A percentile compares a stretch with the other conserved stretches of the same genome.
Evolutionary conservation across 2,888 invertebrate species (phyloP).

Genomic region (Dusona sp.): DNA sequence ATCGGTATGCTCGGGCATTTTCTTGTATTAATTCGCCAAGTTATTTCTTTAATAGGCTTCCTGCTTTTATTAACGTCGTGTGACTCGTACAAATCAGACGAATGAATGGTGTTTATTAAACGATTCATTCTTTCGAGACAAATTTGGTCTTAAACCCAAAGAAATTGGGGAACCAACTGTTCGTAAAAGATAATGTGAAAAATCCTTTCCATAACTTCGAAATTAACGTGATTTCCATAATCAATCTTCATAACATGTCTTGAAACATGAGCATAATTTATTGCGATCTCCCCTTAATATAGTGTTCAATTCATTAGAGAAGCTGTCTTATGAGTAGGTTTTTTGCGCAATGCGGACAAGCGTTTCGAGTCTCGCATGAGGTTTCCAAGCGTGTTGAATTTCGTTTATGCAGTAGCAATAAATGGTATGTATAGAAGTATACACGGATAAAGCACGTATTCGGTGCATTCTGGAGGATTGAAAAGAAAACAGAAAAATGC

Average conservation of each 20-base stretch:
- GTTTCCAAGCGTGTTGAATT: constrained; percentile 35
- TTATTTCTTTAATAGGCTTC: neutral
- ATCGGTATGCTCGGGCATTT: neutral
- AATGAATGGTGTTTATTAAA: neutral
- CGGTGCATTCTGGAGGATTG: constrained; percentile 36
- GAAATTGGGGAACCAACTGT: neutral
- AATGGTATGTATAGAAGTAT: constrained; percentile 13
- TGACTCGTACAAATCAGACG: neutral
- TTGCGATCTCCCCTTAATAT: neutral
- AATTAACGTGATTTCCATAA: neutral
- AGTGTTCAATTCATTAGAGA: constrained; percentile 34
- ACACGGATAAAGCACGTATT: constrained; percentile 16
- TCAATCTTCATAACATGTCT: neutral
- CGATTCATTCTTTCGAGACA: neutral
- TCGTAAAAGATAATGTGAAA: neutral
- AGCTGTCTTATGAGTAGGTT: constrained; percentile 31
- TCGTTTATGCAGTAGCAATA: constrained; percentile 36
- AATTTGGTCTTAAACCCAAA: neutral
- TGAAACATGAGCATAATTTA: neutral
- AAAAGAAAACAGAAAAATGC: constrained; percentile 30
- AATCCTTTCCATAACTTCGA: neutral
- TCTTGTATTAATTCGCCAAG: neutral
- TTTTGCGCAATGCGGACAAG: constrained; percentile 63
- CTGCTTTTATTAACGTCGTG: neutral
- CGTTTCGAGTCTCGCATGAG: constrained; percentile 24